phyloP scores from a whole-genome alignment of 2,797 vertebrate genomes.

The Sebastolobus alascanus region DNA sequence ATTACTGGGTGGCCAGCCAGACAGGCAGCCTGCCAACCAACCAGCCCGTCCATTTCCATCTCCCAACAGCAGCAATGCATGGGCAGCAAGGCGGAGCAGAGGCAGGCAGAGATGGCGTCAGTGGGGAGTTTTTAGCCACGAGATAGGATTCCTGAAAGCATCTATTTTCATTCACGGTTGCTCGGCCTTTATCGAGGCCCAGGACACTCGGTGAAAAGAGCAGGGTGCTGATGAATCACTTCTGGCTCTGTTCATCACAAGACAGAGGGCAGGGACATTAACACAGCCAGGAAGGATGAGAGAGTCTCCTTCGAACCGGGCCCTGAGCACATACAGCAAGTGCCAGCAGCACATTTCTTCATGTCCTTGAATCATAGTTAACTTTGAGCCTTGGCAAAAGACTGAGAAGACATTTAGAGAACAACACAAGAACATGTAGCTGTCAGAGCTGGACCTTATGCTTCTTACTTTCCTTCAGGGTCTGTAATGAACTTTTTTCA shows the following conservation, averaged over 20 bases:
- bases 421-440: not conserved
- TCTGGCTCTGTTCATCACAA: constrained; percentile 63
- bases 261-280: constrained; percentile 63
- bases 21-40: constrained; percentile 61
- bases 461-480: too few species aligned
- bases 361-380: constrained; percentile 40
- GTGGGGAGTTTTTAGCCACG: constrained; percentile 77
- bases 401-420: constrained; percentile 18
- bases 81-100: constrained; percentile 43
- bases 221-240: constrained; percentile 72
- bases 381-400: constrained; percentile 13
- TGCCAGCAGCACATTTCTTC: not conserved
- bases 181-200: constrained; percentile 82
- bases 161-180: constrained; percentile 88
- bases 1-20: constrained; percentile 78
- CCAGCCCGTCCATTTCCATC: constrained; percentile 71
- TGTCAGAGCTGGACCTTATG: not conserved
- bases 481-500: too few species aligned
- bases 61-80: constrained; percentile 39
- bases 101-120: constrained; percentile 63
- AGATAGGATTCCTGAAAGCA: constrained; percentile 86
- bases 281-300: constrained; percentile 54
- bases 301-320: constrained; percentile 41
- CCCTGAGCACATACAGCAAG: constrained; percentile 34
- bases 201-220: constrained; percentile 78